A percentile compares a stretch with the other conserved stretches of the same genome.
Evolutionary conservation across 2,797 vertebrate species (phyloP).

Genomic region (Morelia viridis): DNA sequence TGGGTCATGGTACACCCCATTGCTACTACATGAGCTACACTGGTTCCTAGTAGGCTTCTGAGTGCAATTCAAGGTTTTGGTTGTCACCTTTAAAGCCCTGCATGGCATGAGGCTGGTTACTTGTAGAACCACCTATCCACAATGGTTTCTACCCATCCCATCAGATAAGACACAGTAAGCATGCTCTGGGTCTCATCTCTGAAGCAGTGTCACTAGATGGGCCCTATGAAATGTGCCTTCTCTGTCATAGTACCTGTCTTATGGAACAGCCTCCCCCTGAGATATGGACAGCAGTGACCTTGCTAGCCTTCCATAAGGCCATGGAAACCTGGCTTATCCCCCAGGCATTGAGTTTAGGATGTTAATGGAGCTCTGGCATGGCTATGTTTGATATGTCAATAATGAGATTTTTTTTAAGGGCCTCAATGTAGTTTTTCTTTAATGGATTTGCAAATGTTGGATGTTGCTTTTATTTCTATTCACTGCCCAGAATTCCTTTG

Average conservation of each 20-base stretch:
- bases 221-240: not conserved
- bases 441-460: not conserved
- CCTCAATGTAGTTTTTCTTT: not conserved
- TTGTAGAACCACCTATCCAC: not conserved
- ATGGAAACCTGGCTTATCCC: not conserved
- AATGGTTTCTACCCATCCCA: not conserved
- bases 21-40: not conserved
- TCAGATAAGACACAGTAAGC: not conserved
- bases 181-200: not conserved
- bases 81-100: not conserved
- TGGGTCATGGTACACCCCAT: not conserved
- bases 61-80: not conserved
- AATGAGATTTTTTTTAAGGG: not conserved
- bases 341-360: not conserved
- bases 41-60: not conserved
- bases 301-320: not conserved
- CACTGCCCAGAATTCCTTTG: constrained; percentile 10
- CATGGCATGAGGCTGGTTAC: not conserved
- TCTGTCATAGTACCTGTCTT: not conserved
- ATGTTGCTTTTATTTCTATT: constrained; percentile 5
- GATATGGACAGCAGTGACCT: not conserved
- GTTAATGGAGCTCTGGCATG: not conserved
- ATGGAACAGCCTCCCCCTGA: not conserved
- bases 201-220: not conserved
- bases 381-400: not conserved